phyloP scores from a whole-genome alignment of 2,113 vertebrate species.

The Anoplopoma fimbria region DNA sequence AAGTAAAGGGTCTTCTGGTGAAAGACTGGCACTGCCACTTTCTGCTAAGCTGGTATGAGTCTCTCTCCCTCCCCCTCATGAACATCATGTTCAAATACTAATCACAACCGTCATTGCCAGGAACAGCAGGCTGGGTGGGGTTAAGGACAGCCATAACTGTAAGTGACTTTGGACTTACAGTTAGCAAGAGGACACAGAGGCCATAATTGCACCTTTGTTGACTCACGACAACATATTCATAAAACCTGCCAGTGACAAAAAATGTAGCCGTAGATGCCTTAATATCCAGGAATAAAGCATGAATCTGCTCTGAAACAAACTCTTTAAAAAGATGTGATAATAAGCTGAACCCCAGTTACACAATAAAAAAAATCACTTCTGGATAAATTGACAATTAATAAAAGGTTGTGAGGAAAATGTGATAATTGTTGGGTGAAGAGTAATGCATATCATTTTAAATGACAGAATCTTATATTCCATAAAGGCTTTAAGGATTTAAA shows the following conservation, averaged over 20 bases:
- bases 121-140: constrained; percentile 35
- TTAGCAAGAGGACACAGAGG: background rate
- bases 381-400: background rate
- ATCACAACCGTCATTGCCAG: constrained; percentile 26
- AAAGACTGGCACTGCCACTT: background rate
- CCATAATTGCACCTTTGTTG: constrained; percentile 41
- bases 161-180: constrained; percentile 72
- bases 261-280: background rate
- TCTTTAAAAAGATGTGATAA: background rate
- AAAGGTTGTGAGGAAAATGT: background rate
- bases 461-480: background rate
- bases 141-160: background rate
- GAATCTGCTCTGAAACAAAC: background rate
- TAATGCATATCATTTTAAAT: background rate
- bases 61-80: background rate
- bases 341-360: background rate
- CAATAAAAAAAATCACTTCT: background rate
- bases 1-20: background rate
- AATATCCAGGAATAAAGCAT: background rate
- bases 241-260: constrained; percentile 38
- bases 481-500: background rate
- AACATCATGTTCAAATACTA: constrained; percentile 25
- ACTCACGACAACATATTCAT: constrained; percentile 37
- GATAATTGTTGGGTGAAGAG: background rate
- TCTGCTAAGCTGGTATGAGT: background rate